Conservation (phyloP, 2,888 invertebrate species). For the Cremastinae sp. region DNA sequence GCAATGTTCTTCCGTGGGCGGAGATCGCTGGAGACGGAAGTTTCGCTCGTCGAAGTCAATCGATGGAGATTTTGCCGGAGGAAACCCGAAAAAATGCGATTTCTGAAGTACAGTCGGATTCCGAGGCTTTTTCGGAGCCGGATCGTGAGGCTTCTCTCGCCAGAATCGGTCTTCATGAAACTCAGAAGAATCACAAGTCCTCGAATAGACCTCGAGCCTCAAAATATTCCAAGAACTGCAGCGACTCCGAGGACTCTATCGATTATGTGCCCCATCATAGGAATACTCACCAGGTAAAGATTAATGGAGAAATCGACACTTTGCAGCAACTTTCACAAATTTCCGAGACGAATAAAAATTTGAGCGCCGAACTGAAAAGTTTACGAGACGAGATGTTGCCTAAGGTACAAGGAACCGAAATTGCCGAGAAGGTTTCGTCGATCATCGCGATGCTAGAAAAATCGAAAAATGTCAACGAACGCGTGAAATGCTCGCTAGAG, state of each 20-base stretch:
- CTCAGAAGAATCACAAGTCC: conserved; percentile 69
- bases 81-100: conserved; percentile 45
- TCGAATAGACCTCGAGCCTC: conserved; percentile 66
- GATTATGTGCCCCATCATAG: conserved; percentile 75
- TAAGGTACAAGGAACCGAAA: conserved; percentile 55
- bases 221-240: conserved; percentile 73
- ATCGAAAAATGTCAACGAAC: conserved; percentile 72
- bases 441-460: conserved; percentile 72
- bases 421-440: conserved; percentile 71
- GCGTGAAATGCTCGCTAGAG: conserved; percentile 76
- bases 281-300: conserved; percentile 67
- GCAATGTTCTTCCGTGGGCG: conserved; percentile 57
- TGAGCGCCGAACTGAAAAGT: conserved; percentile 71
- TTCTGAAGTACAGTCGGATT: conserved; percentile 83
- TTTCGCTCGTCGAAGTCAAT: conserved; percentile 39
- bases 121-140: conserved; percentile 94
- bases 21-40: conserved; percentile 54
- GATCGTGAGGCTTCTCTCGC: conserved; percentile 91
- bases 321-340: conserved; percentile 72
- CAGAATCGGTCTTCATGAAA: conserved; percentile 86
- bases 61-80: conserved; percentile 41
- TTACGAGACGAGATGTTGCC: conserved; percentile 70
- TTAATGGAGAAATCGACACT: conserved; percentile 69
- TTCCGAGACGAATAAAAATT: conserved; percentile 71
- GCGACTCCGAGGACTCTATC: conserved; percentile 77